phyloP scores from a whole-genome alignment of 2,888 invertebrate species.

The Glaucopsyche alexis region DNA sequence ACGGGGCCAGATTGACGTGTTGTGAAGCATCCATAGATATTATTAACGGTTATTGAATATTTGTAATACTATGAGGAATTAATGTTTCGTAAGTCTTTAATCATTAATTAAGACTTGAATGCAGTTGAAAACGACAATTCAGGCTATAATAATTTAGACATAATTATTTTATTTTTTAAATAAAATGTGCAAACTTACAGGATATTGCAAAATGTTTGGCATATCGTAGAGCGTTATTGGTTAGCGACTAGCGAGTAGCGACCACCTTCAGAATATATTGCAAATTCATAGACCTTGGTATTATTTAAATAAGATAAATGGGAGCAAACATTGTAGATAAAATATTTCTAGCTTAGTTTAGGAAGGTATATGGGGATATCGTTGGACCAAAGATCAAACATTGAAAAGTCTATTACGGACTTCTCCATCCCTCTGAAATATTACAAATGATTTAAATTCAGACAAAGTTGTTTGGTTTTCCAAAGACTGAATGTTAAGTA shows the following conservation, averaged over 20 bases:
- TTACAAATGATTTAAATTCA: too few relatives aligned
- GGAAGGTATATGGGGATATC: neutral
- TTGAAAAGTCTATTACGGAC: too few relatives aligned
- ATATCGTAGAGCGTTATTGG: constrained; percentile 6
- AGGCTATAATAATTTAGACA: neutral
- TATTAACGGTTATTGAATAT: too few relatives aligned
- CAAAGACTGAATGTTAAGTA: too few relatives aligned
- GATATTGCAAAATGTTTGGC: neutral
- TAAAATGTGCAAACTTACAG: constrained; percentile 1
- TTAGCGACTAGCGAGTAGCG: neutral
- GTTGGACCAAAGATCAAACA: too few relatives aligned
- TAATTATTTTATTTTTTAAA: neutral
- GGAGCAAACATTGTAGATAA: neutral
- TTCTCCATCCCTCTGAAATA: too few relatives aligned
- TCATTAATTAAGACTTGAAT: neutral
- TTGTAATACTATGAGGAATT: too few relatives aligned
- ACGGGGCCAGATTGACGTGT: too few relatives aligned
- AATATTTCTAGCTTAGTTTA: neutral
- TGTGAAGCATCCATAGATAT: too few relatives aligned
- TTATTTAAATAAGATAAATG: neutral
- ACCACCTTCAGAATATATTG: constrained; percentile 13
- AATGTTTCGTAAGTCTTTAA: too few relatives aligned
- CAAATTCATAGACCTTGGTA: constrained; percentile 11
- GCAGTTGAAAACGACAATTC: neutral
- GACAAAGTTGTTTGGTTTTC: too few relatives aligned